Evolutionary conservation across 2,113 vertebrate genomes (phyloP).

Genomic region (Ptychochromis oligacanthus): DNA sequence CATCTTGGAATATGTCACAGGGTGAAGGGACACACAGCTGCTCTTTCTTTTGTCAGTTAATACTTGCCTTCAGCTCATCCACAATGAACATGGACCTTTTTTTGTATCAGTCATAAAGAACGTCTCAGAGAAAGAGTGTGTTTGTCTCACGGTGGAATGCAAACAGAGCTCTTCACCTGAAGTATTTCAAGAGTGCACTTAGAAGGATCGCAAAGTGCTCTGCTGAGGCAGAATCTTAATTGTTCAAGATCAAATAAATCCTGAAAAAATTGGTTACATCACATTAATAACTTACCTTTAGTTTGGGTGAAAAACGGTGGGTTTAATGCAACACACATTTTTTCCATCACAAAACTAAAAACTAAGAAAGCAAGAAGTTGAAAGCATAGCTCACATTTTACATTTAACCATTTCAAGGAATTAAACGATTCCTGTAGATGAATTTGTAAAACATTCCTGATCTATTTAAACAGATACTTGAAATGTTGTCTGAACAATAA

Average conservation of each 20-base stretch:
- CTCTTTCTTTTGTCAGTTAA: conserved; percentile 43
- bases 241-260: conserved; percentile 7
- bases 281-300: conserved; percentile 53
- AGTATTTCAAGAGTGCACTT: conserved; percentile 5
- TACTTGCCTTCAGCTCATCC: conserved; percentile 40
- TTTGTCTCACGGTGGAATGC: background rate
- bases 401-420: background rate
- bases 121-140: background rate
- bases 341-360: too few relatives aligned
- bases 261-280: background rate
- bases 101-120: conserved; percentile 25
- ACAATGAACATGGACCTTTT: conserved; percentile 16
- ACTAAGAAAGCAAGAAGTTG: background rate
- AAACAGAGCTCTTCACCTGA: conserved; percentile 24
- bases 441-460: background rate
- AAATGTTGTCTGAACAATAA: background rate
- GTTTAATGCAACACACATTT: background rate
- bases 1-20: conserved; percentile 57
- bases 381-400: background rate
- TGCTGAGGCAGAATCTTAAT: conserved; percentile 1
- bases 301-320: background rate
- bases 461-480: background rate
- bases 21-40: conserved; percentile 10
- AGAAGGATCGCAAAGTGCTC: background rate
- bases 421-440: background rate